These are phyloP conservation scores for Tuta absoluta DNA, from an alignment of 2,888 invertebrate species.

Conservation along the genomic window DNA sequence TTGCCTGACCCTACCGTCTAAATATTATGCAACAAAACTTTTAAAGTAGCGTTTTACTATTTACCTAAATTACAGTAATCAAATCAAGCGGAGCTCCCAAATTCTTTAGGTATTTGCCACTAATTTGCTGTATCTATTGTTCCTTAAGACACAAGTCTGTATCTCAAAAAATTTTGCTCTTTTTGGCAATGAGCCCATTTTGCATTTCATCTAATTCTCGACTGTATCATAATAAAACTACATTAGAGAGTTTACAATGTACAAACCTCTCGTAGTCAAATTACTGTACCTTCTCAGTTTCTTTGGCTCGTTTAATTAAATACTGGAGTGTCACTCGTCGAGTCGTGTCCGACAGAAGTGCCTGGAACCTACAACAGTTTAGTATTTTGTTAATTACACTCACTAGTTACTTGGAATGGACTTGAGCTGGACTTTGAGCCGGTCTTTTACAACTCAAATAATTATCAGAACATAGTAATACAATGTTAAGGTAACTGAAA, in stretches of 20 bases:
- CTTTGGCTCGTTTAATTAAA: slow-evolving; percentile 78
- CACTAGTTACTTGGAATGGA: slow-evolving; percentile 19
- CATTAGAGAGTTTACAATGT: background rate
- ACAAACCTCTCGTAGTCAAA: slow-evolving; percentile 48
- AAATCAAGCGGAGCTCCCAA: too few species aligned
- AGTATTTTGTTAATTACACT: slow-evolving; percentile 35
- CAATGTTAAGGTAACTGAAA: too few species aligned
- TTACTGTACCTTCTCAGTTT: slow-evolving; percentile 76
- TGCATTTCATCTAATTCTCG: too few species aligned
- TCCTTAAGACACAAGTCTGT: too few species aligned
- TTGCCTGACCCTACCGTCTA: too few species aligned
- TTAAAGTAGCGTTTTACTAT: too few species aligned
- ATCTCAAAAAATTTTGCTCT: too few species aligned
- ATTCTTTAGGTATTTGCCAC: too few species aligned
- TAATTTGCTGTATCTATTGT: too few species aligned
- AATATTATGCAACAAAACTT: too few species aligned
- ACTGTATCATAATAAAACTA: background rate
- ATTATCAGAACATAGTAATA: background rate
- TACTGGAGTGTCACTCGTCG: slow-evolving; percentile 75
- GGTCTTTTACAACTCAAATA: background rate
- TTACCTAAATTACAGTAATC: too few species aligned
- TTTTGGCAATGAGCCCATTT: too few species aligned
- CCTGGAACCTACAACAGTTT: slow-evolving; percentile 34
- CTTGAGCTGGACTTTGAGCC: slow-evolving; percentile 9
- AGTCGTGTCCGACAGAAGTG: slow-evolving; percentile 57